Conservation (phyloP, 1,140 invertebrate genomes). For the Idris sp. region DNA sequence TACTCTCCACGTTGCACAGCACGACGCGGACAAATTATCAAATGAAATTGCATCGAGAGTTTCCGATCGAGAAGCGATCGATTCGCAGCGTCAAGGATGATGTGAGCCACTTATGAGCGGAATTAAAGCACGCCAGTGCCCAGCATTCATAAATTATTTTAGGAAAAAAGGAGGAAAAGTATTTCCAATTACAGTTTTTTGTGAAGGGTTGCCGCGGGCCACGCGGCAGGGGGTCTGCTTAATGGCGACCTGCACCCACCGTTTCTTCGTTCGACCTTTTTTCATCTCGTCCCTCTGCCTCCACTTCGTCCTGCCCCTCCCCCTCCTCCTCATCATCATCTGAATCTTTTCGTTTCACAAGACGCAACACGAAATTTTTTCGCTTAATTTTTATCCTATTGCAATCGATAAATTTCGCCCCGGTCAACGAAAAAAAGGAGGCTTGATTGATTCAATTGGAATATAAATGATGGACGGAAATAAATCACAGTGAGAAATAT, state of each 20-base stretch:
- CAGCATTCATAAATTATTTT: slow-evolving; percentile 71
- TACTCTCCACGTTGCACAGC: slow-evolving; percentile 57
- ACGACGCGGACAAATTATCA: slow-evolving; percentile 61
- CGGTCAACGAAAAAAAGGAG: slow-evolving; percentile 4
- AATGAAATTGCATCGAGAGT: slow-evolving; percentile 23
- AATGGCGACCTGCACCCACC: slow-evolving; percentile 78
- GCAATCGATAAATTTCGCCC: slow-evolving; percentile 37
- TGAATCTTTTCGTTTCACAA: slow-evolving; percentile 32
- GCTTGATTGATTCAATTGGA: slow-evolving; percentile 47
- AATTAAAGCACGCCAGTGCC: slow-evolving; percentile 48
- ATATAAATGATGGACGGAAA: slow-evolving; percentile 24
- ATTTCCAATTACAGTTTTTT: slow-evolving; percentile 78
- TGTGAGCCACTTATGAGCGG: slow-evolving; percentile 49
- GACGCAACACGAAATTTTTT: slow-evolving; percentile 42
- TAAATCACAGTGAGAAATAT: slow-evolving; percentile 16
- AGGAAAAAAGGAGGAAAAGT: slow-evolving; percentile 72
- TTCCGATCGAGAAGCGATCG: slow-evolving; percentile 43
- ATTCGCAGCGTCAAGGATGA: slow-evolving; percentile 48
- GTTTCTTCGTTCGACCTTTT: slow-evolving; percentile 64
- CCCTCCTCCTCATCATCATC: too few relatives aligned
- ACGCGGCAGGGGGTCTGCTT: slow-evolving; percentile 78
- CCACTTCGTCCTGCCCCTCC: too few relatives aligned
- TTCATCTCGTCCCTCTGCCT: slow-evolving; percentile 50
- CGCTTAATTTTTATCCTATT: slow-evolving; percentile 52
- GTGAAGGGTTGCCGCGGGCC: slow-evolving; percentile 76